A percentile compares a stretch with the other conserved stretches of the same genome.
Evolutionary conservation across 2,888 invertebrate species (phyloP).

Genomic region (Drosophila rubida): DNA sequence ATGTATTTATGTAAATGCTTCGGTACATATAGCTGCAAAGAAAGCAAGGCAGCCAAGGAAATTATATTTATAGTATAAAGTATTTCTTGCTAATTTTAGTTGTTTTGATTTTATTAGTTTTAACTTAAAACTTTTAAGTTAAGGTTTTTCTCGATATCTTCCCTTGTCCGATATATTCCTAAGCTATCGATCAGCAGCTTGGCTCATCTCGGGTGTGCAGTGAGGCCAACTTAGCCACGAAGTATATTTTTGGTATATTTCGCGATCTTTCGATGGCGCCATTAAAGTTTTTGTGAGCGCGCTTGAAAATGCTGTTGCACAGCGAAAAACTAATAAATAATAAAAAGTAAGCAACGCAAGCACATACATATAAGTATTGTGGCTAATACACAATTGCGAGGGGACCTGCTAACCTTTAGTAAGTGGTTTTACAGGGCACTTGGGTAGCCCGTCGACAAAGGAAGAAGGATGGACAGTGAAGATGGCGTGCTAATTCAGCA

Average conservation of each 20-base stretch:
- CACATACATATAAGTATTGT: slow-evolving; percentile 5
- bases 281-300: not conserved
- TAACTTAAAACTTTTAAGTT: too few species aligned
- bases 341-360: slow-evolving; percentile 11
- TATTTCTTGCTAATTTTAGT: too few species aligned
- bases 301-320: not conserved
- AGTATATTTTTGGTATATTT: not conserved
- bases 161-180: not conserved
- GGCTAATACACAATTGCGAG: slow-evolving; percentile 8
- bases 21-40: too few species aligned
- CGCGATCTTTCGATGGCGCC: not conserved
- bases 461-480: slow-evolving; percentile 17
- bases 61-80: too few species aligned
- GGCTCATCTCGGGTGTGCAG: not conserved
- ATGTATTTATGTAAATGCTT: too few species aligned
- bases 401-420: slow-evolving; percentile 6
- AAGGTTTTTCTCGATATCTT: too few species aligned
- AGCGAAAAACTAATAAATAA: slow-evolving; percentile 4
- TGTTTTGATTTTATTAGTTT: too few species aligned
- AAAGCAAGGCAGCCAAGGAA: too few species aligned
- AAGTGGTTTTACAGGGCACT: slow-evolving; percentile 29
- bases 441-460: slow-evolving; percentile 2
- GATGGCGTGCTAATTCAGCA: slow-evolving; percentile 46
- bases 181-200: not conserved
- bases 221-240: not conserved